These are phyloP conservation scores for Todiramphus saurophagus DNA, from an alignment of 2,113 vertebrate species.

Conservation along the genomic window DNA sequence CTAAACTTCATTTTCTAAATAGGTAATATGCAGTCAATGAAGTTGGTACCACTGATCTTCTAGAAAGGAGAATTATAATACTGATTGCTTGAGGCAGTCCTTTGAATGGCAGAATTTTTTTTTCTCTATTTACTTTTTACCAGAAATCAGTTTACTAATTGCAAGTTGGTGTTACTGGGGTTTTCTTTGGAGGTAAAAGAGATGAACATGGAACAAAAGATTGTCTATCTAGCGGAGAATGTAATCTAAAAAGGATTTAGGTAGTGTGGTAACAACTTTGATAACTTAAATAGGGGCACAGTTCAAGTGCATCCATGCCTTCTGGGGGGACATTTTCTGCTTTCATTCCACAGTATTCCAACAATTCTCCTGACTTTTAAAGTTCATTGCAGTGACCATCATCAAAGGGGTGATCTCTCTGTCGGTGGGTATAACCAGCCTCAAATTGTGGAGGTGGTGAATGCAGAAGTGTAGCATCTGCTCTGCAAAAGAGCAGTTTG, in stretches of 20 bases:
- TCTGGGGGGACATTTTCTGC: not conserved
- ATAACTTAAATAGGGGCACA: not conserved
- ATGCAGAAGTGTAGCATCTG: not conserved
- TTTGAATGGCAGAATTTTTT: not conserved
- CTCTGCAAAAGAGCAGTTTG: not conserved
- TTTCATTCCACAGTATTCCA: not conserved
- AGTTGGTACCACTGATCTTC: not conserved
- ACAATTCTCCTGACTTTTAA: not conserved
- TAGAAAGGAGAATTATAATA: not conserved
- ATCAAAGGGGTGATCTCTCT: not conserved
- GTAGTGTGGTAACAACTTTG: not conserved
- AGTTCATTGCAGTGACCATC: not conserved
- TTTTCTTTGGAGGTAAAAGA: not conserved
- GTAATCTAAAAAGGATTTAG: not conserved
- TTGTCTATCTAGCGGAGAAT: not conserved
- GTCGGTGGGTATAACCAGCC: not conserved
- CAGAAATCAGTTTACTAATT: not conserved
- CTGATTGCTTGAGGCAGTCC: not conserved
- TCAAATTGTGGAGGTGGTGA: not conserved
- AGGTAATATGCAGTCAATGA: not conserved
- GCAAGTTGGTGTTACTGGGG: not conserved
- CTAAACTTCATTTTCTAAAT: not conserved
- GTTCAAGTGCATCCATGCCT: not conserved
- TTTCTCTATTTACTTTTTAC: not conserved
- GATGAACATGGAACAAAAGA: not conserved